Percentiles rank a stretch among this genome's conserved stretches.
Conservation (phyloP, 2,888 invertebrate genomes). For the Noctua janthina region DNA sequence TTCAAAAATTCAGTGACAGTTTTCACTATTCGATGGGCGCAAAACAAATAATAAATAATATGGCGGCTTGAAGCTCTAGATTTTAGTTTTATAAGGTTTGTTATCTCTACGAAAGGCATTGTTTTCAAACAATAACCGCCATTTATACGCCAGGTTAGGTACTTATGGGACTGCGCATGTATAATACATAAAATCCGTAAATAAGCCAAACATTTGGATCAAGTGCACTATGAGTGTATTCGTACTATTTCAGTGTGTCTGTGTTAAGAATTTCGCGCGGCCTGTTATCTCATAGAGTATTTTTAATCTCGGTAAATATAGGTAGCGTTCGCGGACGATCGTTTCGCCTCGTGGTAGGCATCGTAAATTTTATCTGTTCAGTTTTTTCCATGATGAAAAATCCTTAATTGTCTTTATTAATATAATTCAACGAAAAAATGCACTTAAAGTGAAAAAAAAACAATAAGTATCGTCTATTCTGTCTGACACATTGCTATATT, state of each 20-base stretch:
- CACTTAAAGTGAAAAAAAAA: neutral
- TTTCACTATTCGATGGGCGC: too few relatives aligned
- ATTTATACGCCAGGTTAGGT: neutral
- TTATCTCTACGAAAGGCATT: too few relatives aligned
- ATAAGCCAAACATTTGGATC: slow-evolving; percentile 42
- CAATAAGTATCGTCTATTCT: slow-evolving; percentile 10
- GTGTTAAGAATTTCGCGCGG: slow-evolving; percentile 52
- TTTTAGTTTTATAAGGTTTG: too few relatives aligned
- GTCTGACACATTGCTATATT: slow-evolving; percentile 41
- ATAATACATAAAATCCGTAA: neutral
- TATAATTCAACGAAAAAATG: neutral
- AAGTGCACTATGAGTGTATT: slow-evolving; percentile 52
- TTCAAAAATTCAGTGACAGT: too few relatives aligned
- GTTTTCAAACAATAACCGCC: too few relatives aligned
- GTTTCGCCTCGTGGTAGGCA: slow-evolving; percentile 26
- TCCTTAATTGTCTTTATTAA: neutral
- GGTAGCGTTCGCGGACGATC: slow-evolving; percentile 42
- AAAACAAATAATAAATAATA: too few relatives aligned
- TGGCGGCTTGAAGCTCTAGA: too few relatives aligned
- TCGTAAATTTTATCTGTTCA: slow-evolving; percentile 27
- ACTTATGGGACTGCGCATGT: neutral
- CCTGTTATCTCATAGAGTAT: slow-evolving; percentile 73
- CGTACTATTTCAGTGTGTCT: slow-evolving; percentile 51
- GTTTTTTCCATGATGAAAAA: slow-evolving; percentile 25
- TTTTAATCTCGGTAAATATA: slow-evolving; percentile 72